Conservation (phyloP, 2,888 invertebrate species). For the Caenorhabditis sp. region DNA sequence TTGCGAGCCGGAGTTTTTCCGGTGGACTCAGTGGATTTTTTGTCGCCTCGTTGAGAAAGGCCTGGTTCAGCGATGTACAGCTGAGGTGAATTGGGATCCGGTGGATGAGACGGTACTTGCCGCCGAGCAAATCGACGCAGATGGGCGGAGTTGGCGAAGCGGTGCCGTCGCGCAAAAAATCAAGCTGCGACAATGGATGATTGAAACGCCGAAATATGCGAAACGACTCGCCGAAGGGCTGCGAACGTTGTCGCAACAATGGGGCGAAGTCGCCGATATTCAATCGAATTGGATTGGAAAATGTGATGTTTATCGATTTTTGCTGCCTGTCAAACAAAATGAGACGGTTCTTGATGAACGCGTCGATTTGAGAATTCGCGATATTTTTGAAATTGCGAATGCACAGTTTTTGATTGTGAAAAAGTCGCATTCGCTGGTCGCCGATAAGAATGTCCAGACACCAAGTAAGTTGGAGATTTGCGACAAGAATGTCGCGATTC, state of each 20-base stretch:
- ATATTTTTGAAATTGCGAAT: constrained; percentile 50
- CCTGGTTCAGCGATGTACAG: constrained; percentile 80
- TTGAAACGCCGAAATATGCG: constrained; percentile 81
- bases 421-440: constrained; percentile 52
- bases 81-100: constrained; percentile 91
- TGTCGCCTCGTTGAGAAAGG: constrained; percentile 84
- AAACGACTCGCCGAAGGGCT: constrained; percentile 64
- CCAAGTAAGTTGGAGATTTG: constrained; percentile 43
- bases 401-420: constrained; percentile 60
- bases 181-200: constrained; percentile 90
- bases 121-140: constrained; percentile 90
- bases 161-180: constrained; percentile 91
- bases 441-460: constrained; percentile 9
- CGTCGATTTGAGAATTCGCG: constrained; percentile 58
- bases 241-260: constrained; percentile 49
- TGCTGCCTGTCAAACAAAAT: constrained; percentile 49
- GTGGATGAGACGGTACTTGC: constrained; percentile 95
- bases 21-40: constrained; percentile 94
- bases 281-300: constrained; percentile 72
- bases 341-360: constrained; percentile 39
- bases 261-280: constrained; percentile 67
- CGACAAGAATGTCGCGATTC: no score
- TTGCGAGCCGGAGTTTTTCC: constrained; percentile 53
- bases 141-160: constrained; percentile 81
- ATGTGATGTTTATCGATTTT: constrained; percentile 67